Evolutionary conservation across 1,140 invertebrate genomes (phyloP).

Genomic region (Propsilocerus akamusi): DNA sequence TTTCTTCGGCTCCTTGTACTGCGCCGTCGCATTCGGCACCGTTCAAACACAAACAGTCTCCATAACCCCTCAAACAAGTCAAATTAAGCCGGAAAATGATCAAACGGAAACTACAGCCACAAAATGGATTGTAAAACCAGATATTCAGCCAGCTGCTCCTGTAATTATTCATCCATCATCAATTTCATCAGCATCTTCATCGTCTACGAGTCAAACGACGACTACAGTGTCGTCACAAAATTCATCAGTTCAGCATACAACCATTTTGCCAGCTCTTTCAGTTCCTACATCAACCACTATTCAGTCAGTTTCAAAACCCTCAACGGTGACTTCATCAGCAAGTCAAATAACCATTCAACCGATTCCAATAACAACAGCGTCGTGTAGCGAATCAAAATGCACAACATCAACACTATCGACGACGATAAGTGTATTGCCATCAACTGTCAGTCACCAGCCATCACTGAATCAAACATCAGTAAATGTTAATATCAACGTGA

Average conservation of each 20-base stretch:
- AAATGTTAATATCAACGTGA: conserved; percentile 15
- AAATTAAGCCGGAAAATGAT: conserved; percentile 10
- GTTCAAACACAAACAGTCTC: neutral
- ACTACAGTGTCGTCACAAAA: conserved; percentile 12
- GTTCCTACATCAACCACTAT: conserved; percentile 2
- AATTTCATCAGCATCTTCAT: conserved; percentile 6
- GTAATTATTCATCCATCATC: conserved; percentile 15
- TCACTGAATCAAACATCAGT: conserved; percentile 14
- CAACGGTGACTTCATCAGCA: conserved; percentile 1
- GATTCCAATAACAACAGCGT: neutral
- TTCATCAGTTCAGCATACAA: conserved; percentile 5
- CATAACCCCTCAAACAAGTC: conserved; percentile 7
- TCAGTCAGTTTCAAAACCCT: conserved; percentile 11
- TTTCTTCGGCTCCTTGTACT: neutral
- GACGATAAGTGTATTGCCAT: conserved; percentile 12
- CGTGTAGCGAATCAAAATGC: neutral
- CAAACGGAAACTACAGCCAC: conserved; percentile 11
- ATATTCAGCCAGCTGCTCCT: conserved; percentile 21
- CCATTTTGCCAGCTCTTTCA: conserved; percentile 1
- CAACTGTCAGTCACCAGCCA: conserved; percentile 9
- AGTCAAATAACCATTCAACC: conserved; percentile 1
- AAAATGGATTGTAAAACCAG: conserved; percentile 18
- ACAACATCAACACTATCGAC: conserved; percentile 6
- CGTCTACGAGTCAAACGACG: conserved; percentile 15
- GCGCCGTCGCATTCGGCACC: neutral